phyloP scores from a whole-genome alignment of 2,888 invertebrate species.

The Thera obeliscata region DNA sequence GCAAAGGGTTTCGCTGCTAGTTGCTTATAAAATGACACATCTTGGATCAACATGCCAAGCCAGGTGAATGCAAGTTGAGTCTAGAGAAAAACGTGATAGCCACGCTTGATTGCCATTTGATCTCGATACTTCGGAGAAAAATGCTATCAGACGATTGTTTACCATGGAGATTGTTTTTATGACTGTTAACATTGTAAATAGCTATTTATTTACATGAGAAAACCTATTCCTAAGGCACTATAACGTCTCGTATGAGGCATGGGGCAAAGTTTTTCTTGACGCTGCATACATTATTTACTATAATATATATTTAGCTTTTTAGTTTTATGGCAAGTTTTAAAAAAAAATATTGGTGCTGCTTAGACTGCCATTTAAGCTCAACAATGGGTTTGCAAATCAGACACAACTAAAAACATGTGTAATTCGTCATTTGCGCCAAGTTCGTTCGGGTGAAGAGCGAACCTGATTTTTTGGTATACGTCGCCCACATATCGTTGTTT shows the following conservation, averaged over 20 bases:
- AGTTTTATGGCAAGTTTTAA: too few relatives aligned
- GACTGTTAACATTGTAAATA: neutral
- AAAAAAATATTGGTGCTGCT: too few relatives aligned
- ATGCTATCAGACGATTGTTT: conserved; percentile 5
- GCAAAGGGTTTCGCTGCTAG: too few relatives aligned
- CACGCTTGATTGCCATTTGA: conserved; percentile 1
- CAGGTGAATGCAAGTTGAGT: neutral
- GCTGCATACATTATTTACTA: too few relatives aligned
- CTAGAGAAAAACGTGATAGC: neutral
- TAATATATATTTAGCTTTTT: too few relatives aligned
- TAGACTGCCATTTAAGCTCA: too few relatives aligned
- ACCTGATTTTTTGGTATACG: neutral
- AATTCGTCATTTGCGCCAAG: too few relatives aligned
- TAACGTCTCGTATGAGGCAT: too few relatives aligned
- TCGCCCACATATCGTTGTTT: neutral
- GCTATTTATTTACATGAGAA: too few relatives aligned
- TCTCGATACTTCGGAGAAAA: conserved; percentile 11
- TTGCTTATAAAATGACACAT: neutral
- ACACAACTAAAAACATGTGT: neutral
- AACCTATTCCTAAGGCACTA: too few relatives aligned
- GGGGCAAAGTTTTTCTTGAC: too few relatives aligned
- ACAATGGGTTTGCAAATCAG: too few relatives aligned
- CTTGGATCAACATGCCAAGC: neutral
- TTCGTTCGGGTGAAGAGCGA: neutral
- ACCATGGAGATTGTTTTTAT: neutral